Evolutionary conservation across 1,140 invertebrate genomes (phyloP).

Genomic region (Helicorthomorpha holstii): DNA sequence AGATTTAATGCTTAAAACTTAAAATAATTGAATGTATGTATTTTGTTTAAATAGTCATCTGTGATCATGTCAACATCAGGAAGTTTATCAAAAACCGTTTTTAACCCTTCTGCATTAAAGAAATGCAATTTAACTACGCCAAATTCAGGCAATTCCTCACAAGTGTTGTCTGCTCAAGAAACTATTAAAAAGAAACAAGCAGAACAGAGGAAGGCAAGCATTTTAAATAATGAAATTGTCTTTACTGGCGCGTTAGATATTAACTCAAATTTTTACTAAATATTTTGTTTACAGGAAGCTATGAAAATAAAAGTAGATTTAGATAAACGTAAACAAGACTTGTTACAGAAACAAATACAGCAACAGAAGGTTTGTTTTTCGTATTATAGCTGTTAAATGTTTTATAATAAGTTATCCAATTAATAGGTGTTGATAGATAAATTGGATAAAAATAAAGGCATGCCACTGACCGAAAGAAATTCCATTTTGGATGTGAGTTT

Average conservation of each 20-base stretch:
- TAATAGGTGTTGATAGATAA: slow-evolving; percentile 44
- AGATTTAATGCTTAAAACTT: not conserved
- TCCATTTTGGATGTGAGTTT: slow-evolving; percentile 30
- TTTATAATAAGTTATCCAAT: not conserved
- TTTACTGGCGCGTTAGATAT: not conserved
- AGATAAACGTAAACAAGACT: slow-evolving; percentile 53
- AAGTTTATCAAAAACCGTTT: slow-evolving; percentile 32
- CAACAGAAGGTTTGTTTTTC: slow-evolving; percentile 38
- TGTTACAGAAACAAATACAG: slow-evolving; percentile 56
- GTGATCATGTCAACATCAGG: slow-evolving; percentile 21
- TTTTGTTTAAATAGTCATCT: slow-evolving; percentile 12
- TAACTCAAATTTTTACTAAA: slow-evolving; percentile 1
- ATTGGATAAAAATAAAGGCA: slow-evolving; percentile 44
- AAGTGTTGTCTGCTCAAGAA: slow-evolving; percentile 38
- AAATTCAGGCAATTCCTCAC: not conserved
- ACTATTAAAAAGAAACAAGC: slow-evolving; percentile 43
- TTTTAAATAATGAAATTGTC: not conserved
- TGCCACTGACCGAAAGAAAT: slow-evolving; percentile 38
- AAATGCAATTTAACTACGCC: slow-evolving; percentile 14
- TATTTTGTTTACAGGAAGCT: slow-evolving; percentile 32
- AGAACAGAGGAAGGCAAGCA: slow-evolving; percentile 33
- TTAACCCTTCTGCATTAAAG: slow-evolving; percentile 26
- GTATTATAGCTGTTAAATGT: not conserved
- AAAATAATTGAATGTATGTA: not conserved
- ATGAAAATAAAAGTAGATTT: slow-evolving; percentile 51